These are phyloP conservation scores for Mesorhabditis belari DNA, from an alignment of 2,888 invertebrate genomes.

Conservation along the genomic window DNA sequence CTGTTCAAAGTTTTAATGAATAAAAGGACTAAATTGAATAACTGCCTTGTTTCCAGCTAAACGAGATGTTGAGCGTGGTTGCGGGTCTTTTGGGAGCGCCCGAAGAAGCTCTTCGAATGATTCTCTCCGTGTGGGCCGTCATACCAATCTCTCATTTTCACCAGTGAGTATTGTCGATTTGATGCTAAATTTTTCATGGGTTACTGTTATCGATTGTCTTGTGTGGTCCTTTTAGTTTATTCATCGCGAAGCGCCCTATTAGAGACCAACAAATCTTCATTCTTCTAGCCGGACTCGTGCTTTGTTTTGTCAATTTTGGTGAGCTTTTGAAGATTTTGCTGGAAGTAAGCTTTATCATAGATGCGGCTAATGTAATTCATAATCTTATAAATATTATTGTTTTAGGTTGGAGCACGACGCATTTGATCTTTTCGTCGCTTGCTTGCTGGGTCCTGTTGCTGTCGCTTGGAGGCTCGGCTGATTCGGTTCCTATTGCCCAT, in stretches of 20 bases:
- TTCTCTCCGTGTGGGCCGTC: neutral
- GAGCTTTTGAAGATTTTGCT: neutral
- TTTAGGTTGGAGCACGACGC: neutral
- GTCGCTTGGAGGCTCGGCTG: neutral
- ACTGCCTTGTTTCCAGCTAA: too few species aligned
- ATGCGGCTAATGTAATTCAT: neutral
- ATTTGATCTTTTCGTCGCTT: neutral
- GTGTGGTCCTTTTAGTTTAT: neutral
- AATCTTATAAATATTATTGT: neutral
- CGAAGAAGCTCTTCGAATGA: neutral
- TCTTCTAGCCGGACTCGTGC: neutral
- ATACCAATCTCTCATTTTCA: neutral
- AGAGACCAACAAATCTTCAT: neutral
- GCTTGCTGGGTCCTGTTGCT: neutral
- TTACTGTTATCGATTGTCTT: neutral
- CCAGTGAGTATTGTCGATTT: neutral
- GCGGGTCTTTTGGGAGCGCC: neutral
- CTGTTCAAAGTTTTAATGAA: too few species aligned
- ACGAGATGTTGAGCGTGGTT: neutral
- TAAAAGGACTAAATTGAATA: too few species aligned
- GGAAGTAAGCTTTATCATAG: neutral
- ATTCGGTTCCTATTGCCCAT: neutral
- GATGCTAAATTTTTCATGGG: neutral
- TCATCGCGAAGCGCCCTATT: neutral
- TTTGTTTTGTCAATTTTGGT: neutral